Conservation (phyloP, 1,140 invertebrate genomes). For the Augochlora pura region DNA sequence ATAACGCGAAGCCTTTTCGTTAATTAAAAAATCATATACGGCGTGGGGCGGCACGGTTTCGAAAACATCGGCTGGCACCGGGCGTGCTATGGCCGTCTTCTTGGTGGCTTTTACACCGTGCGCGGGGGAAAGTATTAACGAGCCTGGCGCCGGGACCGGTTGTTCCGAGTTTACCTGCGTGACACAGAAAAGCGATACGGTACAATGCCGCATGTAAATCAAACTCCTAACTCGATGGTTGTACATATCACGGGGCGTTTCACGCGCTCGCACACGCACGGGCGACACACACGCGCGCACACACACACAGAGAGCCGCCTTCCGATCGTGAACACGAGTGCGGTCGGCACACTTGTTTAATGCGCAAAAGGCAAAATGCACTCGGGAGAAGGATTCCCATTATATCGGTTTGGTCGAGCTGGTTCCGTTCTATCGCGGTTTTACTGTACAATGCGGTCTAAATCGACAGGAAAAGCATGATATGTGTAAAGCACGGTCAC, state of each 20-base stretch:
- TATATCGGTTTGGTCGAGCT: constrained; percentile 62
- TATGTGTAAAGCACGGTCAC: constrained; percentile 41
- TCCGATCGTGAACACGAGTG: constrained; percentile 39
- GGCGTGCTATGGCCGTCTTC: too few species aligned
- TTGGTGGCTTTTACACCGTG: background rate
- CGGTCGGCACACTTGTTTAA: constrained; percentile 63
- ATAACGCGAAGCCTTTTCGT: too few species aligned
- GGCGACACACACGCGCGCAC: background rate
- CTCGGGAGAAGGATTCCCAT: constrained; percentile 65
- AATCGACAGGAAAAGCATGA: constrained; percentile 55
- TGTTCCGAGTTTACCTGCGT: constrained; percentile 43
- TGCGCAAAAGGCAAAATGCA: constrained; percentile 60
- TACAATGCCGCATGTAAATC: constrained; percentile 54
- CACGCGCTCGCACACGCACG: constrained; percentile 2
- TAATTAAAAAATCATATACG: too few species aligned
- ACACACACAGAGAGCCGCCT: background rate
- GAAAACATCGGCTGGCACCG: too few species aligned
- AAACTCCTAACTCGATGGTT: constrained; percentile 53
- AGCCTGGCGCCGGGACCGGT: background rate
- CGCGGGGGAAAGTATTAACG: constrained; percentile 7
- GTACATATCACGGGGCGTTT: constrained; percentile 28
- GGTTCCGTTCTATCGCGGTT: constrained; percentile 57
- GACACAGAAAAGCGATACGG: constrained; percentile 55
- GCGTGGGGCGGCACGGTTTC: too few species aligned
- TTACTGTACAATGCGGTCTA: constrained; percentile 45